phyloP scores from a whole-genome alignment of 2,797 vertebrate species.

The Discoglossus pictus region DNA sequence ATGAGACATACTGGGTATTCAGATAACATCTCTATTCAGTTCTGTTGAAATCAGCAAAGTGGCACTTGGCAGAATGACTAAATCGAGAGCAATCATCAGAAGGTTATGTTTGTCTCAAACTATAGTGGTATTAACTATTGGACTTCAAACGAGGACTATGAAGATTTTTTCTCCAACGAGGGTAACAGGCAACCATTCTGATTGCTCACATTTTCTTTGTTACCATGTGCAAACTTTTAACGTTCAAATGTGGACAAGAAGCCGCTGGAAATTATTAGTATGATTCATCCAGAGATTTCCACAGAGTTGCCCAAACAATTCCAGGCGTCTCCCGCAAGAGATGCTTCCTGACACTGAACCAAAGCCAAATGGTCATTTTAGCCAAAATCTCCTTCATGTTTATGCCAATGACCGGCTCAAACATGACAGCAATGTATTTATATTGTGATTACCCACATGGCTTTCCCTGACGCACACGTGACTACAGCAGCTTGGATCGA shows the following conservation, averaged over 20 bases:
- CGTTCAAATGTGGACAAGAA: background rate
- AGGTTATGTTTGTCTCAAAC: too few species aligned
- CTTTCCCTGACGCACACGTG: background rate
- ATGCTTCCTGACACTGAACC: background rate
- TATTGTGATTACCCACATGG: background rate
- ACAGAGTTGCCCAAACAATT: slow-evolving; percentile 13
- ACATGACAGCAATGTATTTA: background rate
- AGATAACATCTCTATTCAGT: too few species aligned
- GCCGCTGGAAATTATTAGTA: slow-evolving; percentile 4
- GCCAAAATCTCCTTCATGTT: background rate
- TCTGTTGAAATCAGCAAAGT: too few species aligned
- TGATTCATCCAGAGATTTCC: slow-evolving; percentile 11
- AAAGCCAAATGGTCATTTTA: background rate
- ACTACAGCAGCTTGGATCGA: background rate
- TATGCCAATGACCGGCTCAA: background rate
- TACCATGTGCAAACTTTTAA: background rate
- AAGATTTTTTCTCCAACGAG: too few species aligned
- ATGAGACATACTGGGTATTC: too few species aligned
- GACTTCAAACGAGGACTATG: too few species aligned
- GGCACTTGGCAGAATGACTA: too few species aligned
- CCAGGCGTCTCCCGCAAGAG: background rate
- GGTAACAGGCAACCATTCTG: too few species aligned
- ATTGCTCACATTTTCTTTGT: too few species aligned
- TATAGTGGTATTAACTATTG: too few species aligned
- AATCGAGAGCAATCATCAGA: too few species aligned